These are phyloP conservation scores for Glossophaga mutica DNA, from an alignment of 2,797 vertebrate species.

Conservation along the genomic window DNA sequence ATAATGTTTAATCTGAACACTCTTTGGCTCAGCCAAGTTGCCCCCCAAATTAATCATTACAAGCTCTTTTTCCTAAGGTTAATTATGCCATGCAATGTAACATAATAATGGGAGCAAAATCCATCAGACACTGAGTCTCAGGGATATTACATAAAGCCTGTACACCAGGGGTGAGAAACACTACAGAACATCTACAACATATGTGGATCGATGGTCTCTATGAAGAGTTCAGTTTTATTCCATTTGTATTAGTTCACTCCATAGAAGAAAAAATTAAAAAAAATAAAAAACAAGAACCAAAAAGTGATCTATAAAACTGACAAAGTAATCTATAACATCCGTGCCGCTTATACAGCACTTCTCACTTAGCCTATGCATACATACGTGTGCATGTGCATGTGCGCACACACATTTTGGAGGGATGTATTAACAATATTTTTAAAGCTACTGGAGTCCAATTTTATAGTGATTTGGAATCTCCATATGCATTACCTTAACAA, in stretches of 20 bases:
- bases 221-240: not conserved
- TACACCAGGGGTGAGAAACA: not conserved
- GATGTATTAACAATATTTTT: not conserved
- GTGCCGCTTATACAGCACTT: not conserved
- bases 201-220: not conserved
- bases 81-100: not conserved
- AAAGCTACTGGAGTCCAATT: not conserved
- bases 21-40: not conserved
- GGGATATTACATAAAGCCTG: not conserved
- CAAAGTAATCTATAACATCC: not conserved
- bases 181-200: not conserved
- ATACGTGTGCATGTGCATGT: rapidly evolving
- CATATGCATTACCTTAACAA: not conserved
- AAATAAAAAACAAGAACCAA: not conserved
- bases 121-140: not conserved
- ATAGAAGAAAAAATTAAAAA: not conserved
- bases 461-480: not conserved
- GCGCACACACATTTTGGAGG: not conserved
- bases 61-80: not conserved
- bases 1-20: not conserved
- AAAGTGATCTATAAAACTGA: not conserved
- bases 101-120: not conserved
- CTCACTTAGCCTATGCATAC: not conserved
- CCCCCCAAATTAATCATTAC: not conserved
- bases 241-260: not conserved